A percentile compares a stretch with the other conserved stretches of the same genome.
Conservation (phyloP, 2,797 vertebrate genomes). For the Labeo calbasu region DNA sequence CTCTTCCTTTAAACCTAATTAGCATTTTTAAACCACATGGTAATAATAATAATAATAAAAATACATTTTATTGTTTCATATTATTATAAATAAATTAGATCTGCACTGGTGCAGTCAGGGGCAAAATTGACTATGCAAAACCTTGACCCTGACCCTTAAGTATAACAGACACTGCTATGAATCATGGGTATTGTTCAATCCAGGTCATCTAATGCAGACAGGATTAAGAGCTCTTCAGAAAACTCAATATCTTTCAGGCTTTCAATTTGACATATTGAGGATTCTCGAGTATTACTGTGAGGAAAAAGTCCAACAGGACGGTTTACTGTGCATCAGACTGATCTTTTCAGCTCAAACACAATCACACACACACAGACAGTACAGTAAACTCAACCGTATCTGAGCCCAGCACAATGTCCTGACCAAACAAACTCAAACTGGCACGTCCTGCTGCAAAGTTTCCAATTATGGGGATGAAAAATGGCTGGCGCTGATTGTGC, state of each 20-base stretch:
- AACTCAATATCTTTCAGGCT: neutral
- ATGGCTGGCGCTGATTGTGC: constrained; percentile 41
- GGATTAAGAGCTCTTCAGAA: neutral
- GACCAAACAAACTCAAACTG: constrained; percentile 49
- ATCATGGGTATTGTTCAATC: neutral
- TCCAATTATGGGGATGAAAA: constrained; percentile 59
- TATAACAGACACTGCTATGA: neutral
- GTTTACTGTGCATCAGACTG: constrained; percentile 11
- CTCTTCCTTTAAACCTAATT: neutral
- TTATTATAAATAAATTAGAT: neutral
- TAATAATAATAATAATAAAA: neutral
- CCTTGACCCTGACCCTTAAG: neutral
- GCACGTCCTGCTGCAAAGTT: constrained; percentile 41
- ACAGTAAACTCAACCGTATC: constrained; percentile 13
- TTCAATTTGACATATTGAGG: neutral
- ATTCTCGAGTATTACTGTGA: neutral
- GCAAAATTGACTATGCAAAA: neutral
- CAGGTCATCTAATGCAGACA: neutral
- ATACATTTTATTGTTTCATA: neutral
- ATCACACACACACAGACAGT: constrained; percentile 26
- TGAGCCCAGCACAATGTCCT: constrained; percentile 33
- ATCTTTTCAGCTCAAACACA: constrained; percentile 61
- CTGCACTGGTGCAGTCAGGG: neutral
- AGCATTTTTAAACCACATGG: neutral
- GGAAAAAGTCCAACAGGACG: neutral